Evolutionary conservation across 2,888 invertebrate species (phyloP), one percentile per base, ranked within the genome.

Genomic region (Iphiclides podalirius): DNA sequence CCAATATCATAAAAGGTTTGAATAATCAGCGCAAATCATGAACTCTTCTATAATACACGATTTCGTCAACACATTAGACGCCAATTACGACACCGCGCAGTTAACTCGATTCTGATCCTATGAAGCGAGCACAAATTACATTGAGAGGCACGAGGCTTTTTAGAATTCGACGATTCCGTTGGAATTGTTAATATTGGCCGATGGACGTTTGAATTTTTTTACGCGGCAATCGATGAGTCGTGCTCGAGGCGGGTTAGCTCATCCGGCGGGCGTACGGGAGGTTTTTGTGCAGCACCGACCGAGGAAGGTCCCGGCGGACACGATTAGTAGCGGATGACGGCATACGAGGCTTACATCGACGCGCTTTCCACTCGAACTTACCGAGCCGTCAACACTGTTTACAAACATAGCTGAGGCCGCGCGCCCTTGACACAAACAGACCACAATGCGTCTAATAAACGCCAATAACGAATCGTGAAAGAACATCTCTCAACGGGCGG

Each of bases 161-260:
- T 67, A 63, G 64, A 71, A 69, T 70, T 71, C 61, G 9, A 68
- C 71, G 67, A 75, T 72, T 77, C 72, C 62, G 65, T 70, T 70
- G 64, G 68, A 74, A 72, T 74, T 65, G 75, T 79, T 77, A 79
- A 81, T 78, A 79, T 81, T 79, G 67, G 71, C 63, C 70, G 74
- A 81, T 81, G 31, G n/a, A 9, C n/a, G 82, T 80, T 83, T 82
- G 73, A 76, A n/a, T 71, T 81, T 86, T 85, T 86, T 85, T 85
- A 79, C 76, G 75, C 75, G 74, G 79, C 75, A 80, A 85, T 83
- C 78, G 80, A 82, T 80, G 82, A 84, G 71, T 87, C 86, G 86
- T 86, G 85, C 79, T 69, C 73, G 61, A 76, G 79, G 79, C 78
- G 77, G 76, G 85, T 86, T 86, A 85, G 84, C 84, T 87, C 86